Base-by-base conservation (phyloP, 2,797 vertebrate genomes). In the Somateria mollissima region DNA sequence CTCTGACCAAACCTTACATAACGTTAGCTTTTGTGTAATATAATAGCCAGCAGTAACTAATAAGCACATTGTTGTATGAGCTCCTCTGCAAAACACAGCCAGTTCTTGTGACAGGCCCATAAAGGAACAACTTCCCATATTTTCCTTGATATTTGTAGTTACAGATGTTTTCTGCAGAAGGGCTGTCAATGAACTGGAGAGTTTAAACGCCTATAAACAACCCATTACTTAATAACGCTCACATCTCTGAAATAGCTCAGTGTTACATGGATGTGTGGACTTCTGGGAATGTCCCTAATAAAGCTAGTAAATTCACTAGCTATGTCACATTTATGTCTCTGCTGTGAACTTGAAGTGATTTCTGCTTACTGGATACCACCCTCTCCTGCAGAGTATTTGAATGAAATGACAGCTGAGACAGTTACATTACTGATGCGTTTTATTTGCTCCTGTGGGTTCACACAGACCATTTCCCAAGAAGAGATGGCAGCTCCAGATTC, bases 251-350 rank as follows among this genome's bases (percentile, higher is more conserved):
- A 79, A 82, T 39, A 1, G 11, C 45, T 54, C 85, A 2, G 13
- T 64, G 28, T 57, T 61, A 18, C 0, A 0, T 24, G 30, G 6
- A 43, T 36, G 8, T 19, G 14, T 53, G n/a, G n/a, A 56, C 27
- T 24, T 47, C 66, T 64, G 54, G 17, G 39, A 51, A 34, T 7
- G 14, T 15, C 24, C 19, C 21, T 49, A 41, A 21, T 28, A 47
- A 82, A 85, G 28, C 10, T 54, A 43, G 11, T 36, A 34, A 72
- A 77, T 70, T 70, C 21, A 37, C 14, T 25, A 30, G 5, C 27
- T 87, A 22, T 58, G 37, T 45, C 45, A 76, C 1, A 3, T 37
- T 43, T 62, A 34, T 10, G 15, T 13, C 4, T 81, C 8, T 13
- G 66, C 47, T 54, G 41, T 75, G 53, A 91, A 75, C 36, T n/a